Base-by-base conservation (phyloP, 2,888 invertebrate species). In the Tolmerus cingulatus region DNA sequence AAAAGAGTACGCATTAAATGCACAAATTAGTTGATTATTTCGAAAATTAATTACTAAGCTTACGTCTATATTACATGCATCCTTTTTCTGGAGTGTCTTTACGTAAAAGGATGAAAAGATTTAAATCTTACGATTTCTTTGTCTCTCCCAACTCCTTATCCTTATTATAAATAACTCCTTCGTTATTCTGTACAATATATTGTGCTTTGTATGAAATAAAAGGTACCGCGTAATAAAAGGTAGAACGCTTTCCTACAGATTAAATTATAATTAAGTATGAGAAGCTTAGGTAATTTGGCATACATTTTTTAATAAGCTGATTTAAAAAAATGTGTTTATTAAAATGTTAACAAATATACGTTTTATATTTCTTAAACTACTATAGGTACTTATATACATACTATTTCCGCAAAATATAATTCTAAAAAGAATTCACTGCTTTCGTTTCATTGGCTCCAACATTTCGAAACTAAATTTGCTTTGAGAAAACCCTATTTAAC, bases 71-170 rank as follows among this genome's bases (percentile, higher is more conserved):
- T 5, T 76, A 7, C 16, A 16, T 5, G 34, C 76, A 76, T 34
- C 30, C 2, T 57, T 16, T 19, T 27, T 84, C 12, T 55, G 23
- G 78, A 40, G 23, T 9, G 23, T 81, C 5, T 19, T 12, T 3
- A 16, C 3, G 3, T 23, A 81, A 76, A 81, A 81, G 81, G 81
- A 81, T 81, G 55, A 81, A 81, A 81, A 81, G 81, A n/a, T 81
- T 81, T 55, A 30, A 46, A 55, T 51, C 27, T 43, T 14, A 14
- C 0, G 43, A 2, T 43, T 81, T 27, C 34, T 43, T 30, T 30
- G 19, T 51, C 55, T 30, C 16, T 34, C 34, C 7, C 1, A 34
- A 34, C 34, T 34, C 34, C 34, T 40, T 40, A 40, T 19, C 37
- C 19, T 57, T 23, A n/a, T 51, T 51, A 51, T 51, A 51, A 51